Conservation (phyloP, 2,113 vertebrate species). For the Hypanus sabinus region DNA sequence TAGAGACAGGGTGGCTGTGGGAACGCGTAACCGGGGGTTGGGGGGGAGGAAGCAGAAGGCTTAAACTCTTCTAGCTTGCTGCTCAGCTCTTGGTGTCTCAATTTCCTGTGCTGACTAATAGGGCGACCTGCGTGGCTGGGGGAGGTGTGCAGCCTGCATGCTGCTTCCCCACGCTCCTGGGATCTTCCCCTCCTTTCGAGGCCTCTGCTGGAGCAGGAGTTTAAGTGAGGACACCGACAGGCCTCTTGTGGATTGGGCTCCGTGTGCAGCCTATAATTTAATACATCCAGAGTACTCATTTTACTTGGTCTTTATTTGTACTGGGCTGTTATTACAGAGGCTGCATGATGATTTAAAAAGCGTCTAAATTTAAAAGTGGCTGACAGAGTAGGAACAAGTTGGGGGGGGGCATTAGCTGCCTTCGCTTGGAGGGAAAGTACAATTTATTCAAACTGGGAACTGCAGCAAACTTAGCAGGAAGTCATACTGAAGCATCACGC, state of each 20-base stretch:
- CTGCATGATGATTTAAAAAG: background rate
- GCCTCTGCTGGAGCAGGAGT: background rate
- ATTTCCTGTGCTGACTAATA: conserved; percentile 25
- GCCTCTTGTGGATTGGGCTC: background rate
- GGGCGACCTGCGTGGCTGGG: background rate
- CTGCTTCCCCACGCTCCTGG: background rate
- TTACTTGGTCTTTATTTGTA: background rate
- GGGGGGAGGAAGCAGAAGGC: background rate
- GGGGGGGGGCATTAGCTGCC: too few species aligned
- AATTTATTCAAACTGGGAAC: background rate
- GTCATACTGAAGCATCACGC: too few species aligned
- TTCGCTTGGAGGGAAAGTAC: too few species aligned
- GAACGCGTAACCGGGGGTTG: background rate
- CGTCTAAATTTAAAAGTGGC: conserved; percentile 4
- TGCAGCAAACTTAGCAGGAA: too few species aligned
- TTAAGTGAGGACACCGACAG: background rate
- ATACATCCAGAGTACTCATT: too few species aligned
- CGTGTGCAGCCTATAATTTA: background rate
- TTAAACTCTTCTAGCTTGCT: background rate
- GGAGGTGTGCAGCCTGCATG: background rate
- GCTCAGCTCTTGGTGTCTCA: background rate
- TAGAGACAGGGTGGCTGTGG: background rate
- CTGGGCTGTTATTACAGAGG: conserved; percentile 4
- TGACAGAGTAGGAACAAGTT: too few species aligned
- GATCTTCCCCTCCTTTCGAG: background rate